A percentile compares a stretch with the other conserved stretches of the same genome.
phyloP scores from a whole-genome alignment of 2,113 vertebrate genomes.

The Colistium nudipinnis region DNA sequence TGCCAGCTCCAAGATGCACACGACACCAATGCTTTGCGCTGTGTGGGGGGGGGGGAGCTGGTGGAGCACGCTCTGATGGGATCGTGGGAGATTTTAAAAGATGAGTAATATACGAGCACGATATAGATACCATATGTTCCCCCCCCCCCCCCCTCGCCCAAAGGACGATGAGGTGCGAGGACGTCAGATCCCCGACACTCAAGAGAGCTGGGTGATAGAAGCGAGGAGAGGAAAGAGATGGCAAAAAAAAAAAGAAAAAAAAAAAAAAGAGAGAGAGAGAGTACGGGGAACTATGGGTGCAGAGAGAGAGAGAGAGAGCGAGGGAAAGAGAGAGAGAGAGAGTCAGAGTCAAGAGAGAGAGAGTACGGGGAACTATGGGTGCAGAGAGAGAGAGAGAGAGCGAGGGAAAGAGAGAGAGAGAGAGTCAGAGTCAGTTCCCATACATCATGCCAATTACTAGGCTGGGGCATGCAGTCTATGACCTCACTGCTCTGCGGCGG shows the following conservation, averaged over 20 bases:
- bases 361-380: conserved; percentile 44
- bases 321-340: conserved; percentile 34
- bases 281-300: conserved; percentile 46
- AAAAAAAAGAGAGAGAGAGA: no score
- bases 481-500: conserved; percentile 72
- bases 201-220: conserved; percentile 45
- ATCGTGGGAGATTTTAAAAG: conserved; percentile 52
- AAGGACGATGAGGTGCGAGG: conserved; percentile 73
- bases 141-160: no score
- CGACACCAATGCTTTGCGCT: conserved; percentile 56
- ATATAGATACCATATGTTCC: conserved; percentile 76
- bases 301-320: conserved; percentile 44
- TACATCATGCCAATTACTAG: conserved; percentile 69
- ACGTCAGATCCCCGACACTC: conserved; percentile 50
- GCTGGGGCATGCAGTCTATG: conserved; percentile 72
- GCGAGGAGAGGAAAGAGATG: conserved; percentile 36
- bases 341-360: no score
- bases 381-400: conserved; percentile 48
- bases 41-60: conserved; percentile 66
- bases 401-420: conserved; percentile 36
- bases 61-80: conserved; percentile 40
- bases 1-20: conserved; percentile 45
- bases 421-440: conserved; percentile 76
- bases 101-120: conserved; percentile 61
- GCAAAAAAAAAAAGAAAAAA: conserved; percentile 40